phyloP scores from a whole-genome alignment of 2,888 invertebrate genomes.

The Iphiclides podalirius region DNA sequence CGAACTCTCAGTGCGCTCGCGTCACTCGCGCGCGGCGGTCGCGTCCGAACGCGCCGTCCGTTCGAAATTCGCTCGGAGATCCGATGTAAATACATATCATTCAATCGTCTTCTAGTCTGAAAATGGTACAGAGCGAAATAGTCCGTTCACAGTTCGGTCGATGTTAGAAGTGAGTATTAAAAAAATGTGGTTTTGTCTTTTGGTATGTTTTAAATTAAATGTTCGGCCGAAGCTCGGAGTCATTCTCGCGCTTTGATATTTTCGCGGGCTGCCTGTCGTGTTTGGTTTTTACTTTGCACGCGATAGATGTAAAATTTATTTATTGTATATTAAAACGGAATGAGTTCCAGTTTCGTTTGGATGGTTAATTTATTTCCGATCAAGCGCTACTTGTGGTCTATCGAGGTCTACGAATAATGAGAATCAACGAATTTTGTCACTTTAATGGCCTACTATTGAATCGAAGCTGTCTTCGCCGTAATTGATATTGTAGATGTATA shows the following conservation, averaged over 20 bases:
- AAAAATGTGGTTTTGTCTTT: too few relatives aligned
- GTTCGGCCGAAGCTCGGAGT: slow-evolving; percentile 42
- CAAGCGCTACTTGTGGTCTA: slow-evolving; percentile 12
- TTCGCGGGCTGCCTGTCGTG: too few relatives aligned
- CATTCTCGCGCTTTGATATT: slow-evolving; percentile 33
- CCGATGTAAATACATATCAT: slow-evolving; percentile 56
- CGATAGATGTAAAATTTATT: neutral
- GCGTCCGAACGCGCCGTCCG: slow-evolving; percentile 29
- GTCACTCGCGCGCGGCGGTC: too few relatives aligned
- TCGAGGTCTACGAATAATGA: slow-evolving; percentile 24
- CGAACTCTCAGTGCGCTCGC: slow-evolving; percentile 9
- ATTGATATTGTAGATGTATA: slow-evolving; percentile 35
- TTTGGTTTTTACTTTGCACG: too few relatives aligned
- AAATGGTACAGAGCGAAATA: slow-evolving; percentile 40
- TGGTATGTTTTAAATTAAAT: slow-evolving; percentile 30
- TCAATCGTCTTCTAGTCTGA: slow-evolving; percentile 6
- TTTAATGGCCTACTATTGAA: slow-evolving; percentile 49
- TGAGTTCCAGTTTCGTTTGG: slow-evolving; percentile 21
- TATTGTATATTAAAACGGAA: slow-evolving; percentile 4
- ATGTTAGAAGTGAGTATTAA: too few relatives aligned
- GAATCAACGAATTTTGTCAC: slow-evolving; percentile 33
- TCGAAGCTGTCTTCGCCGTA: slow-evolving; percentile 41
- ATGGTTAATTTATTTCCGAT: slow-evolving; percentile 18
- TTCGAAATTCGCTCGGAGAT: slow-evolving; percentile 39
- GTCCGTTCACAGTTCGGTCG: slow-evolving; percentile 39